A percentile compares a stretch with the other conserved stretches of the same genome.
Evolutionary conservation across 2,797 vertebrate genomes (phyloP).

Genomic region (Ptychadena robeensis): DNA sequence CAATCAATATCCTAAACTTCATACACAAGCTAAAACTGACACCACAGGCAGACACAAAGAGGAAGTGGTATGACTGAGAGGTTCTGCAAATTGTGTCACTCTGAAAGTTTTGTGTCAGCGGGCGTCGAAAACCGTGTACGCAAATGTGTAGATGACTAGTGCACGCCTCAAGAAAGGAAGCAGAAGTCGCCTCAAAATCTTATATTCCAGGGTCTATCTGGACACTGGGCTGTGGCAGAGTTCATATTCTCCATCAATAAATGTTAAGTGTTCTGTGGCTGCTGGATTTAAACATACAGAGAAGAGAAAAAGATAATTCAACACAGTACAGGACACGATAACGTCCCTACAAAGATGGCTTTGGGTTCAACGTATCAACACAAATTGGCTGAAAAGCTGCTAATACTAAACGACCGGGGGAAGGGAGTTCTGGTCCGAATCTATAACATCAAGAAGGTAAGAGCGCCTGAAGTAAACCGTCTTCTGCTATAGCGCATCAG

Average conservation of each 20-base stretch:
- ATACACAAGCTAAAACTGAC: conserved; percentile 4
- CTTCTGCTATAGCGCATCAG: not conserved
- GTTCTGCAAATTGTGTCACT: conserved; percentile 6
- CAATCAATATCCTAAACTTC: not conserved
- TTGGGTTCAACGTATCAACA: conserved; percentile 85
- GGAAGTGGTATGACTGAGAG: conserved; percentile 41
- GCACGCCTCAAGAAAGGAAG: conserved; percentile 39
- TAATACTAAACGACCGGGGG: conserved; percentile 88
- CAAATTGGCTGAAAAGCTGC: conserved; percentile 91
- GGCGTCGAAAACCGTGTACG: conserved; percentile 12
- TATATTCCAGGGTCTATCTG: not conserved
- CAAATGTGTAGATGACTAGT: conserved; percentile 44
- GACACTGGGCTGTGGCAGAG: not conserved
- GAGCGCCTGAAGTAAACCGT: not conserved
- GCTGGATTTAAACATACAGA: not conserved
- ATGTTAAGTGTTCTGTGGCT: not conserved
- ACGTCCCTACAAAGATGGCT: conserved; percentile 65
- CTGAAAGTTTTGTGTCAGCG: conserved; percentile 13
- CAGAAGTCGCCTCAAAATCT: conserved; percentile 23
- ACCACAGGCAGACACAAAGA: conserved; percentile 27
- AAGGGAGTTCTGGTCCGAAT: conserved; percentile 86
- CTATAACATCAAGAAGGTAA: conserved; percentile 94
- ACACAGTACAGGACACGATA: not conserved
- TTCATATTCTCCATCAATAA: not conserved
- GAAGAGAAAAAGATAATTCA: not conserved